Base-by-base conservation (phyloP, 2,888 invertebrate species). In the Heterodera filipjevi region DNA sequence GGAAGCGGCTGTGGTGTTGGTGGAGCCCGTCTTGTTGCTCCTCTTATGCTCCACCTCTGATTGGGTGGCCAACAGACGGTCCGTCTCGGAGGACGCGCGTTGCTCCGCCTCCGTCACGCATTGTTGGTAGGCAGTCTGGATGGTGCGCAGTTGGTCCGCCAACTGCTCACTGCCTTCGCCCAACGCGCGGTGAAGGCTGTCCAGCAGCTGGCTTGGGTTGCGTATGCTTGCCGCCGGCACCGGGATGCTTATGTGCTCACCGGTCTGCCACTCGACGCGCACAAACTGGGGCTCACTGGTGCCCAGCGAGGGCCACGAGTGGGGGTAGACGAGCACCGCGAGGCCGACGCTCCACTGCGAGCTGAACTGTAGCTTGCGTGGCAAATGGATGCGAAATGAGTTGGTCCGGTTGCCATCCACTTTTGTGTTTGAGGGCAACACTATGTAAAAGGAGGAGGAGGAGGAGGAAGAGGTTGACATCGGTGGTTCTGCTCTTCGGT, bases 301-400 rank as follows among this genome's bases (percentile, higher is more conserved):
- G 27, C 75, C 75, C 33, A 75, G 49, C 19, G 75, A 53, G 39
- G 75, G 53, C 78, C 78, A 78, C 22, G 64, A 22, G 39, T 77
- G 78, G 19, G 76, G 78, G 35, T 78, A 78, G 68, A n/a, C 19
- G 33, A 78, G 53, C 46, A 66, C 76, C 0, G 78, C 53, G 30
- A 78, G 39, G 0, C 76, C 78, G 3, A 78, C 78, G 14, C 27
- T 30, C 78, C 78, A 78, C 30, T 79, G n/a, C n/a, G 78, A 64
- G n/a, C 32, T 78, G 44, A 78, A 78, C 30, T 66, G 32, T 19
- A 78, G 27, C 16, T 27, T 79, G 6, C 35, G 59, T 12, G 78
- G 78, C 39, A 78, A 22, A 33, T 66, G 78, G 14, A 78, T 66
- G 19, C 44, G 32, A 35, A 78, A 78, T 8, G 33, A 46, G 49